Evolutionary conservation across 2,113 vertebrate species (phyloP).

Genomic region (Clarias batrachus): DNA sequence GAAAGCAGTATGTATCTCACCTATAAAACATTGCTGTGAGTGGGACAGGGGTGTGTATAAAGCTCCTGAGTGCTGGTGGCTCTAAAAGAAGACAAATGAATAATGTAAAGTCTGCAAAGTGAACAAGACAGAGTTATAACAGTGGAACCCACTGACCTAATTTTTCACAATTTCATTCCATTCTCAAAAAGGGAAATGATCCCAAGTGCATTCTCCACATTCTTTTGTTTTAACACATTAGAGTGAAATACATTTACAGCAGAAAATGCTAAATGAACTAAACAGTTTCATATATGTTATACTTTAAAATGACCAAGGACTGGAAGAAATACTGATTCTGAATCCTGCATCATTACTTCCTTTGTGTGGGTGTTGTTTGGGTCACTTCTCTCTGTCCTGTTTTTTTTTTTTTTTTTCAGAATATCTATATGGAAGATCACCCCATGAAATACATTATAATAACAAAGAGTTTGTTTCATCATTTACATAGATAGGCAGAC

Average conservation of each 20-base stretch:
- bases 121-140: constrained; percentile 8
- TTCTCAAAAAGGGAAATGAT: constrained; percentile 12
- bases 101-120: constrained; percentile 41
- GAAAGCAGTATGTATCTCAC: background rate
- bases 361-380: background rate
- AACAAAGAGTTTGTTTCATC: background rate
- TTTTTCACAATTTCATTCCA: constrained; percentile 15
- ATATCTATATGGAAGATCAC: background rate
- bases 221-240: background rate
- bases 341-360: background rate
- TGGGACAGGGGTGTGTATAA: constrained; percentile 29
- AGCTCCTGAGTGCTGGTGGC: constrained; percentile 13
- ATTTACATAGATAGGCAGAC: background rate
- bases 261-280: background rate
- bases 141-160: constrained; percentile 46
- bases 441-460: background rate
- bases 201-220: background rate
- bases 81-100: constrained; percentile 35
- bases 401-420: background rate
- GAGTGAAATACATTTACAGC: background rate
- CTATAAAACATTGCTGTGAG: constrained; percentile 37
- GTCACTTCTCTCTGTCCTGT: background rate
- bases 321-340: background rate
- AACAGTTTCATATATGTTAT: background rate
- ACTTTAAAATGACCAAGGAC: background rate